A percentile compares a stretch with the other conserved stretches of the same genome.
Conservation (phyloP, 2,888 invertebrate genomes). For the Onchidella celtica region DNA sequence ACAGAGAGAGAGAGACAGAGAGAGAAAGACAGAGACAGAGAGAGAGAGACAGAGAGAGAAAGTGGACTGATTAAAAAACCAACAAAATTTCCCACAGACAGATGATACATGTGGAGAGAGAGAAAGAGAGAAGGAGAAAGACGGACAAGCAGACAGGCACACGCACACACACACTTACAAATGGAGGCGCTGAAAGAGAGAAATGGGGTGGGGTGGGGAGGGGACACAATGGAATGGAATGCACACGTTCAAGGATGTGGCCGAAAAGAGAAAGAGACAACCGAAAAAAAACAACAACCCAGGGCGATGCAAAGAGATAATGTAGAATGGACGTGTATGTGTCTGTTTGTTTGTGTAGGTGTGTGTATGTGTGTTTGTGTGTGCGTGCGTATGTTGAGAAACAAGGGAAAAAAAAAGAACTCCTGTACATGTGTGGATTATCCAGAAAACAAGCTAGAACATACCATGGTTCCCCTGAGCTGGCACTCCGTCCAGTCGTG, state of each 20-base stretch:
- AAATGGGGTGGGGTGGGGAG: not conserved
- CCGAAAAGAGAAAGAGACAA: not conserved
- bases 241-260: not conserved
- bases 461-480: too few relatives aligned
- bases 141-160: not conserved
- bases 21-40: slow-evolving; percentile 6
- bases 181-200: slow-evolving; percentile 5
- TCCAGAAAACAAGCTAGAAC: too few relatives aligned
- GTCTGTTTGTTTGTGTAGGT: not conserved
- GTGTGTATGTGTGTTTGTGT: not conserved
- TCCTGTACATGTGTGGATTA: too few relatives aligned
- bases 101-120: not conserved
- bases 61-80: not conserved
- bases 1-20: not conserved
- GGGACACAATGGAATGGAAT: not conserved
- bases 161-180: too few relatives aligned
- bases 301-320: not conserved
- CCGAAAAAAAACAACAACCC: not conserved
- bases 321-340: not conserved
- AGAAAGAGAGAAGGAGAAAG: not conserved
- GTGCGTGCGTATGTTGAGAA: not conserved
- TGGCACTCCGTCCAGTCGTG: too few relatives aligned
- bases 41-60: slow-evolving; percentile 1
- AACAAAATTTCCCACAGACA: slow-evolving; percentile 4
- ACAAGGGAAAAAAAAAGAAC: too few relatives aligned